Conservation (phyloP, 2,797 vertebrate species). For the Phataginus tetradactyla region DNA sequence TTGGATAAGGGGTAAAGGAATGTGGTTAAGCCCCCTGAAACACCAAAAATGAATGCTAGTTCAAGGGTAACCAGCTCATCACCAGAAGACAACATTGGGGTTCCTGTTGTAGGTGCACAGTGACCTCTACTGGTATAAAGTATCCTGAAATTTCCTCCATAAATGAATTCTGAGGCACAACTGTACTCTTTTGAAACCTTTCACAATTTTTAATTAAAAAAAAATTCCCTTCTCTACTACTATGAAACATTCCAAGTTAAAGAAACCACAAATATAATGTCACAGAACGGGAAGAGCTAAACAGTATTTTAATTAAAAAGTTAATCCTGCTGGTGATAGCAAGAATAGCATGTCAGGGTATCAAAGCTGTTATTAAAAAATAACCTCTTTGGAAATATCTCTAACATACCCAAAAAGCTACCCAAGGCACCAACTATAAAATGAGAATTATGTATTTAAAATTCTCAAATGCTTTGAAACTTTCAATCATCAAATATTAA, state of each 20-base stretch:
- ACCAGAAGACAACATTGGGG: rapidly evolving
- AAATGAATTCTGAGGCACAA: background rate
- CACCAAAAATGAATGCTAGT: background rate
- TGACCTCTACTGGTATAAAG: constrained; percentile 66
- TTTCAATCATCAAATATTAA: background rate
- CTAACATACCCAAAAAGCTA: background rate
- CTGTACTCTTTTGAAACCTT: background rate
- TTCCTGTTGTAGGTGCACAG: constrained; percentile 5
- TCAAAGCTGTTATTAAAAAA: background rate
- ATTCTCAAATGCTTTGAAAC: background rate
- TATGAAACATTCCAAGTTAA: constrained; percentile 8
- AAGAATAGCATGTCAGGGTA: background rate
- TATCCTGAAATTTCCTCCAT: background rate
- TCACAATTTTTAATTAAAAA: background rate
- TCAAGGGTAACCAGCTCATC: background rate
- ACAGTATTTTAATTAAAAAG: background rate
- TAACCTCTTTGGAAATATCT: background rate
- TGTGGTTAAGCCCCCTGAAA: background rate
- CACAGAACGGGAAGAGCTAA: background rate
- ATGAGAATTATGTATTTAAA: background rate
- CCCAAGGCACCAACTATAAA: background rate
- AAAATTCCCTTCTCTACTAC: background rate
- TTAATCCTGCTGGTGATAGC: background rate
- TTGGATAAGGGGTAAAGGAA: background rate
- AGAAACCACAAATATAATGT: background rate